These are phyloP conservation scores for Streptopelia turtur DNA, from an alignment of 2,797 vertebrate species.

Conservation along the genomic window DNA sequence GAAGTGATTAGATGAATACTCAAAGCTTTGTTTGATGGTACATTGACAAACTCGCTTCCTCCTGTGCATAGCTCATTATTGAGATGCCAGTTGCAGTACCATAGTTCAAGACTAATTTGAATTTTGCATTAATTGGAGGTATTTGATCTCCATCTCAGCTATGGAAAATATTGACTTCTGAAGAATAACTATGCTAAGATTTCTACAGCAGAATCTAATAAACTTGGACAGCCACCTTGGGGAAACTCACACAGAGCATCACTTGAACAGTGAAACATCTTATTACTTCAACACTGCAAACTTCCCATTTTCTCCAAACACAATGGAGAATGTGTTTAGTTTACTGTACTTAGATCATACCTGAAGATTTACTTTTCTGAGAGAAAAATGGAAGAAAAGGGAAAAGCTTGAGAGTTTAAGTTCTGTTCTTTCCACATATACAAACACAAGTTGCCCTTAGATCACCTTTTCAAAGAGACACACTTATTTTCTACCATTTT, in stretches of 20 bases:
- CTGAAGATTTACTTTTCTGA: not conserved
- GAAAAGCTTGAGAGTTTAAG: not conserved
- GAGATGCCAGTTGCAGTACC: not conserved
- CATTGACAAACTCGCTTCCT: not conserved
- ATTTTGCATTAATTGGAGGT: constrained; percentile 36
- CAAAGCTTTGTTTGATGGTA: not conserved
- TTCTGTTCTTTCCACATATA: not conserved
- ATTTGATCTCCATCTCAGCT: not conserved
- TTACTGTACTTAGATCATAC: not conserved
- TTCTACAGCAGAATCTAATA: not conserved
- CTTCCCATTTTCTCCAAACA: not conserved
- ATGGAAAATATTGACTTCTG: not conserved
- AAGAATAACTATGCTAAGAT: not conserved
- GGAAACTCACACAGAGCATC: not conserved
- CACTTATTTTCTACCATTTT: not conserved
- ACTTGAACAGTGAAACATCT: not conserved
- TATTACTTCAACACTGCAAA: not conserved
- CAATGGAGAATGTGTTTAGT: not conserved
- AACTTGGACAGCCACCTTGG: not conserved
- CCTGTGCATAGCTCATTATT: not conserved
- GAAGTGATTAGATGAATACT: constrained; percentile 6
- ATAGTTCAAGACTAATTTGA: constrained; percentile 39
- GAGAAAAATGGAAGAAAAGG: not conserved
- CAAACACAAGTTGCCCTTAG: not conserved
- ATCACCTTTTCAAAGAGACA: not conserved